Base-by-base conservation (phyloP, 2,888 invertebrate species). In the Gymnoscelis rufifasciata region DNA sequence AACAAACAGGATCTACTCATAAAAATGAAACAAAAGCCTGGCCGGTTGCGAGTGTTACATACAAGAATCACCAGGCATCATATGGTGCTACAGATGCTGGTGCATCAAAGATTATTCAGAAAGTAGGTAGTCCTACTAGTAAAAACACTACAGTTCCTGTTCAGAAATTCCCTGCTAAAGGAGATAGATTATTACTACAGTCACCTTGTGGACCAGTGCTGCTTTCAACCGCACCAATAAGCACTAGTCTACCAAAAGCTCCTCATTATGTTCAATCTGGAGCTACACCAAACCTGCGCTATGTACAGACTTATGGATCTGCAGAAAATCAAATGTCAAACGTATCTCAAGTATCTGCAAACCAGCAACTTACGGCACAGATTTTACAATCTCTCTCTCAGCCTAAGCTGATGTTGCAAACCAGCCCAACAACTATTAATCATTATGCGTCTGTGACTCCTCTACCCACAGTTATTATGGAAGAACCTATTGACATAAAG, bases 311-410 rank as follows among this genome's bases (percentile, higher is more conserved):
- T 0, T 86, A 84, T 57, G 75, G 79, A 3, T 58, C 78, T 2
- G 56, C 72, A 7, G 83, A 83, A 27, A 78, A 74, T 51, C 84
- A 78, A 53, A 68, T 83, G 33, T 74, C 79, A 33, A 76, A 82
- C 13, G 71, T 77, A 15, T 78, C 89, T 1, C 90, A 90, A 66
- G 80, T 90, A 11, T 90, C 90, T 5, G 90, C 90, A 13, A 91
- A 91, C 64, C 91, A 91, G 60, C 91, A 91, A 47, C 68, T 91
- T 43, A 91, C 91, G 1, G 91, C 91, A 14, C 91, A 91, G 65
- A 91, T 91, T 59, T 71, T 91, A 54, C 91, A 91, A 60, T 91
- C 91, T 23, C 63, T 89, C 10, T 80, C 88, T 10, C 88, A 87
- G 49, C 87, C 89, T 1, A 88, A 88, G 55, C 56, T 86, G 33